Conservation (phyloP, 2,888 invertebrate species). For the Suillia variegata region DNA sequence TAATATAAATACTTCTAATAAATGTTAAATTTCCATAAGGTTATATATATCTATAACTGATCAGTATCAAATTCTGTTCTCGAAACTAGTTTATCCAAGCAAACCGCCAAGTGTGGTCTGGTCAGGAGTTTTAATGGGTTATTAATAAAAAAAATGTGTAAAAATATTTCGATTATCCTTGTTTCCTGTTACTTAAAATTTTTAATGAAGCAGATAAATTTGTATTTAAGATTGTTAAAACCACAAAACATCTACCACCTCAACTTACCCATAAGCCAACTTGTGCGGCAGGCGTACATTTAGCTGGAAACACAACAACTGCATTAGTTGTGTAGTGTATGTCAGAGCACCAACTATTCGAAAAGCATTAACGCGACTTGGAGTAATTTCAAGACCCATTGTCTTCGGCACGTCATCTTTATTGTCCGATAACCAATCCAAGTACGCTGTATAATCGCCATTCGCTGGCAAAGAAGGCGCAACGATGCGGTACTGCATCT, state of each 20-base stretch:
- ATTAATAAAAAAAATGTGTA: too few relatives aligned
- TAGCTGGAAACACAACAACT: slow-evolving; percentile 81
- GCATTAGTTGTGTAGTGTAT: slow-evolving; percentile 83
- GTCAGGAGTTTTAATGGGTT: too few relatives aligned
- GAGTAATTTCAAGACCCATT: slow-evolving; percentile 63
- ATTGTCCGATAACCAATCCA: slow-evolving; percentile 72
- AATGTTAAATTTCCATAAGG: too few relatives aligned
- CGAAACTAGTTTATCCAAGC: too few relatives aligned
- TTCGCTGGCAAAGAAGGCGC: slow-evolving; percentile 84
- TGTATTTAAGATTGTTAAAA: too few relatives aligned
- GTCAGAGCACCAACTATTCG: slow-evolving; percentile 81
- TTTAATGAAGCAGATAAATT: too few relatives aligned
- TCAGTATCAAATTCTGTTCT: too few relatives aligned
- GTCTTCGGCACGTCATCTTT: slow-evolving; percentile 59
- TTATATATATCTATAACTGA: too few relatives aligned
- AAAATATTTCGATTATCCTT: too few relatives aligned
- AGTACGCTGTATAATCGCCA: slow-evolving; percentile 82
- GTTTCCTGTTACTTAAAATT: too few relatives aligned
- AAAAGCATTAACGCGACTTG: slow-evolving; percentile 72
- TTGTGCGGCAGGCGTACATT: slow-evolving; percentile 81
- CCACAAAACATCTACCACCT: too few relatives aligned
- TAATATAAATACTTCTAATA: neutral
- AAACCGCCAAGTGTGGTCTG: too few relatives aligned
- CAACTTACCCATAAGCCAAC: slow-evolving; percentile 68
- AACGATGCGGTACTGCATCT: slow-evolving; percentile 77